These are phyloP conservation scores for Ochropleura leucogaster DNA, from an alignment of 2,888 invertebrate genomes.

Conservation along the genomic window DNA sequence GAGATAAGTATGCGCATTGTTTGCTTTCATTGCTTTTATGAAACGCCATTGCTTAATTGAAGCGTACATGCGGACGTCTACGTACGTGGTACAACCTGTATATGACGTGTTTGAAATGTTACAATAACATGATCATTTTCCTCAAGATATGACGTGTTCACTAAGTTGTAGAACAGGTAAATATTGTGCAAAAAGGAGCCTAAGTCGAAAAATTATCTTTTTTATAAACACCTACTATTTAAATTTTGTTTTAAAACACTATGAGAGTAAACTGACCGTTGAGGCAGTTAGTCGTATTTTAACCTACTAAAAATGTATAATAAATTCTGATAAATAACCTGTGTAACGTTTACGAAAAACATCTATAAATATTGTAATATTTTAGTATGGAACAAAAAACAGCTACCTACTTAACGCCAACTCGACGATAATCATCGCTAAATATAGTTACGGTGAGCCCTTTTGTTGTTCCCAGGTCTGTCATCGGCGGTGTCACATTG, in stretches of 20 bases:
- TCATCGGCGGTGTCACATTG: conserved; percentile 41
- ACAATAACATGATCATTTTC: conserved; percentile 34
- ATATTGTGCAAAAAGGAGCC: conserved; percentile 15
- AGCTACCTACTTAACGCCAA: conserved; percentile 47
- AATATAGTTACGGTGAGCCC: conserved; percentile 51
- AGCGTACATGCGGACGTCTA: conserved; percentile 34
- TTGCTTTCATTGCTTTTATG: conserved; percentile 54
- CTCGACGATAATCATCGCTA: conserved; percentile 54
- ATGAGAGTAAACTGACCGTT: conserved; percentile 16
- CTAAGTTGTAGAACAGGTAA: conserved; percentile 13
- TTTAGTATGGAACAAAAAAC: conserved; percentile 41
- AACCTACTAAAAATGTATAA: conserved; percentile 26
- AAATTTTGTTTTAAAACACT: conserved; percentile 18
- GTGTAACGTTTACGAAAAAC: conserved; percentile 30
- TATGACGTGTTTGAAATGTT: conserved; percentile 35
- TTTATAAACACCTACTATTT: neutral
- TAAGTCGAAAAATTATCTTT: neutral
- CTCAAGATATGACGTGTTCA: conserved; percentile 18
- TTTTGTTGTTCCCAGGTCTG: conserved; percentile 52
- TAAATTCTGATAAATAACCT: conserved; percentile 20
- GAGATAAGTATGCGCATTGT: conserved; percentile 56
- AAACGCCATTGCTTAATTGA: conserved; percentile 48
- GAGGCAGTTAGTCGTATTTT: conserved; percentile 28
- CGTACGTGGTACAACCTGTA: neutral
- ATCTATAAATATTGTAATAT: conserved; percentile 50